phyloP scores from a whole-genome alignment of 2,113 vertebrate species.

The Caranx ignobilis region DNA sequence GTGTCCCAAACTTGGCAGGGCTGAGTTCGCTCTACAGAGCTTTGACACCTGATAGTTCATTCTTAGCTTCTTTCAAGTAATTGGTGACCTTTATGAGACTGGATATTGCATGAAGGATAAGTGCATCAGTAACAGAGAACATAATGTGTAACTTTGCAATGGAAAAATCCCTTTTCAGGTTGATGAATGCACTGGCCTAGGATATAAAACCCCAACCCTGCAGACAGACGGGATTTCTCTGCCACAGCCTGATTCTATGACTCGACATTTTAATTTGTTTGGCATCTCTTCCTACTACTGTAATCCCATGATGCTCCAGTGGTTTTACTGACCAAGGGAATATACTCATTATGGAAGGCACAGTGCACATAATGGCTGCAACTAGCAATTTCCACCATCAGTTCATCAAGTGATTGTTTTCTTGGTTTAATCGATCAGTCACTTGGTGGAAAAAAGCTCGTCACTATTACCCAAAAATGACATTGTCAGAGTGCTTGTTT shows the following conservation, averaged over 20 bases:
- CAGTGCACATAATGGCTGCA: not conserved
- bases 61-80: slow-evolving; percentile 27
- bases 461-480: not conserved
- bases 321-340: slow-evolving; percentile 15
- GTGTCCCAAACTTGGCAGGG: not conserved
- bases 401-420: not conserved
- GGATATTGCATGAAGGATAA: not conserved
- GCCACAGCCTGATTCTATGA: slow-evolving; percentile 22
- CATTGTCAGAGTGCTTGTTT: not conserved
- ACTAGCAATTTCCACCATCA: not conserved
- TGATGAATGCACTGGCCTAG: slow-evolving; percentile 6
- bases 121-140: not conserved
- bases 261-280: slow-evolving; percentile 27
- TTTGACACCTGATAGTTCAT: slow-evolving; percentile 26
- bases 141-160: slow-evolving; percentile 9
- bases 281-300: slow-evolving; percentile 1
- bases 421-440: not conserved
- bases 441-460: not conserved
- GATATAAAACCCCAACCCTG: slow-evolving; percentile 9
- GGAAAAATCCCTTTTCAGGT: slow-evolving; percentile 20
- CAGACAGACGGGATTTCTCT: slow-evolving; percentile 11
- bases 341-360: not conserved
- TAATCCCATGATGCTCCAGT: not conserved
- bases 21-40: slow-evolving; percentile 6
- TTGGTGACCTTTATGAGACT: slow-evolving; percentile 31